Evolutionary conservation across 2,888 invertebrate genomes (phyloP), one percentile per base, ranked within the genome.

Genomic region (Andricus curvator): DNA sequence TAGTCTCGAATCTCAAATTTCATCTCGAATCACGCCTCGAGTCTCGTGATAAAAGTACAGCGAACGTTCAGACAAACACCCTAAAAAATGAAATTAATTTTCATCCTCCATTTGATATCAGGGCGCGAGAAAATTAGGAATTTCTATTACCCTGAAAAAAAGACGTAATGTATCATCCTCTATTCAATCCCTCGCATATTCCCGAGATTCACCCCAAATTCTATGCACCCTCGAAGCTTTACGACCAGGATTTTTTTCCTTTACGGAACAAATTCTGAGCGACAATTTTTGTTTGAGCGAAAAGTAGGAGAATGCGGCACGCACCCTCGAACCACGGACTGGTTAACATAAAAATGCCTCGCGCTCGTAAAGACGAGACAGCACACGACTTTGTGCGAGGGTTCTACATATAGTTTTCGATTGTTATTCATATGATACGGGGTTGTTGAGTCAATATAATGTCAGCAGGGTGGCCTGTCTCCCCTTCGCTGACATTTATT

Each of bases 271-370:
- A 90, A 90, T 90, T 90, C 88, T 84, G 15, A 82, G 86, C 84
- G 86, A 86, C 86, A 85, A 88, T 90, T 85, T 87, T 87, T 86
- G 81, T 88, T 87, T 86, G 86, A 85, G 78, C 85, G 80, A 56
- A 70, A 70, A 70, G 78, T 80, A 64, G 44, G 80, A 79, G 80
- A 77, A 68, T 78, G 70, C 29, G 81, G 80, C 77, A 80, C 48
- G 60, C 82, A 83, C 82, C 78, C 82, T 80, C 74, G 29, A 70
- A 37, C 33, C 33, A 56, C n/a, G 78, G 64, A 86, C 85, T 87
- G 86, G 89, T 91, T 91, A 91, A 90, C 91, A 91, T 90, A 90
- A 91, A 91, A 91, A 91, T 90, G 86, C 84, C 80, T 80, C 79
- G 84, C 66, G 84, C 85, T 88, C 88, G 87, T 89, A 91, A 90